Evolutionary conservation across 2,888 invertebrate genomes (phyloP), one percentile per base, ranked within the genome.

Genomic region (Stenotaenia linearis): DNA sequence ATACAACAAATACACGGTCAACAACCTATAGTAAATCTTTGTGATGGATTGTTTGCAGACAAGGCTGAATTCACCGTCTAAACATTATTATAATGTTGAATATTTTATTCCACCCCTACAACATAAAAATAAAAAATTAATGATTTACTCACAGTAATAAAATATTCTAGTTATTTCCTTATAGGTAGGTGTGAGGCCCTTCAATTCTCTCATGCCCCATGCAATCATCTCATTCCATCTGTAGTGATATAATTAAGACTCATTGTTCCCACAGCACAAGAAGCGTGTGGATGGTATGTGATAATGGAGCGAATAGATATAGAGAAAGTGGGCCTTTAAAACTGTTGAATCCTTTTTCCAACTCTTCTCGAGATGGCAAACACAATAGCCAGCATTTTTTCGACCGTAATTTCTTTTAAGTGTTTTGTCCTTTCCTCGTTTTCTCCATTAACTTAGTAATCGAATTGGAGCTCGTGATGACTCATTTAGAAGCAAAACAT

Each of bases 191-290:
- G 56, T 56, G 18, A 18, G 56, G 56, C 18, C 23, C 23, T 56
- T 56, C 21, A 18, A 56, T 56, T 56, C 56, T 56, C 56, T 2
- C 56, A 21, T 56, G 56, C 56, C 56, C 56, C 56, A 56, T 56
- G 18, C 56, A 56, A 56, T 56, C 56, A 56, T 56, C 56, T 56
- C 56, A 56, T 56, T 56, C 56, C 56, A 56, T 56, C 56, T 18
- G 56, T 21, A 56, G 56, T 9, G 56, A 56, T 56, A 12, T 56
- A 56, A 56, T 56, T 56, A 56, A 56, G 56, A 56, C 56, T 56
- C 56, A 56, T 56, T 56, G 56, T 56, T 56, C 56, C 56, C 56
- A 56, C 5, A 56, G 56, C 56, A 56, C 56, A n/a, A n/a, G n/a
- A 18, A 56, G 56, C 18, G 56, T 23, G 56, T 56, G 56, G 56